These are phyloP conservation scores for Zaprionus ghesquierei DNA, from an alignment of 1,140 invertebrate genomes.

Conservation along the genomic window DNA sequence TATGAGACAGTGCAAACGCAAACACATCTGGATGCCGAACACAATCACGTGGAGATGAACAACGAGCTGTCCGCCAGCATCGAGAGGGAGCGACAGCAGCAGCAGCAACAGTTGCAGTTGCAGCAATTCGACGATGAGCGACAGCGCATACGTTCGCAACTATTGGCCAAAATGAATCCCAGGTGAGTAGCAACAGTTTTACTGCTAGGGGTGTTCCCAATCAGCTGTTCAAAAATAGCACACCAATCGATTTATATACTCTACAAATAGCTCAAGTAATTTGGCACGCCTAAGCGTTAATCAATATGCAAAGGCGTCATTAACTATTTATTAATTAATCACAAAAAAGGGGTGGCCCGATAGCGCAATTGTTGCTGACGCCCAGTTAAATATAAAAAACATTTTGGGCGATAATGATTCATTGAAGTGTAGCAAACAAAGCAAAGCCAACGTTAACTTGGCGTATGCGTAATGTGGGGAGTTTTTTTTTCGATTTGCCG, in stretches of 20 bases:
- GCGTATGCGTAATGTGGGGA: neutral
- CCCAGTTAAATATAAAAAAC: constrained; percentile 7
- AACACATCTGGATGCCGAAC: constrained; percentile 86
- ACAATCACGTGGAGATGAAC: constrained; percentile 86
- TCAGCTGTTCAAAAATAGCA: neutral
- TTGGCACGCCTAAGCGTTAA: neutral
- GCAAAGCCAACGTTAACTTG: too few species aligned
- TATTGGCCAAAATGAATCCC: constrained; percentile 82
- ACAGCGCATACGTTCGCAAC: constrained; percentile 73
- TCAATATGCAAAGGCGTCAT: neutral
- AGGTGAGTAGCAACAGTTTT: constrained; percentile 62
- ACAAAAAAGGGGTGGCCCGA: neutral
- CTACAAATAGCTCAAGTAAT: neutral
- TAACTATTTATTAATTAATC: neutral
- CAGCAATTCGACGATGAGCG: constrained; percentile 63
- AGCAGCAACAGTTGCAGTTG: constrained; percentile 37
- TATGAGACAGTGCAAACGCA: constrained; percentile 89
- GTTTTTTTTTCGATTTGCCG: neutral
- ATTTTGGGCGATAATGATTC: constrained; percentile 5
- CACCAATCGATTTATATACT: neutral
- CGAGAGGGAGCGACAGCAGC: constrained; percentile 87
- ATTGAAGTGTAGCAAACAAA: neutral
- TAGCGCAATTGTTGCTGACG: neutral
- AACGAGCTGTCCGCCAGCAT: constrained; percentile 90
- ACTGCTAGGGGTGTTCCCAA: neutral